Evolutionary conservation across 23 tunicate genomes (phyloP), one percentile per base, ranked within the genome.

Genomic region (Styela clava): DNA sequence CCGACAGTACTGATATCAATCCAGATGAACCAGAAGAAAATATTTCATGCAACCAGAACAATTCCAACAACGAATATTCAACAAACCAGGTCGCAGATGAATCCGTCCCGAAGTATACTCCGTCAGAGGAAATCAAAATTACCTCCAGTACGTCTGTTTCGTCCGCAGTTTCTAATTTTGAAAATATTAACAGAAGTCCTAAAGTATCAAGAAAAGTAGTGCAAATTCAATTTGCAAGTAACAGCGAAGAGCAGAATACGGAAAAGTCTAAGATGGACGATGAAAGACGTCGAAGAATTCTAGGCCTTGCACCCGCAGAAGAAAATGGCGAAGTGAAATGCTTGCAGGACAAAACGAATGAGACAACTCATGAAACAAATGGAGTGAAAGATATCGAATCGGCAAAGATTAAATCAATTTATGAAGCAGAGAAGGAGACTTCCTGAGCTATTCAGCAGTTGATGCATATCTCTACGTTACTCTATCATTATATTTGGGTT

Each of bases 211-310:
- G 84, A 16, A 79, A 73, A 68, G 82, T 74, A 31, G 74, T 83
- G 18, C 73, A 85, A 30, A 29, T 86, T 1, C 63, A 79, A 0
- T 83, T 82, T n/a, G 62, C 73, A 32, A 34, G 9, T 18, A 72
- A 16, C 21, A 70, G 69, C 73, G 61, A 65, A 24, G 78, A 74
- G n/a, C 64, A 51, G 34, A 68, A 69, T 26, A 33, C 34, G 9
- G 79, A 44, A 19, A 64, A 56, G 26, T 19, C 85, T 19, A 35
- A 34, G 24, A 61, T 70, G 52, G 93, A 88, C 80, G 88, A 89
- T 2, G 88, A 89, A 67, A 64, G 94, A 21, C 77, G 88, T 29
- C 77, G 87, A 2, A 84, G 94, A 34, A 89, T 89, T 25, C 80
- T 89, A 3, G 94, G 94, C 3, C 83, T 87, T 64, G 35, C 85